Conservation (phyloP, 2,888 invertebrate species). For the Leistus spinibarbis region DNA sequence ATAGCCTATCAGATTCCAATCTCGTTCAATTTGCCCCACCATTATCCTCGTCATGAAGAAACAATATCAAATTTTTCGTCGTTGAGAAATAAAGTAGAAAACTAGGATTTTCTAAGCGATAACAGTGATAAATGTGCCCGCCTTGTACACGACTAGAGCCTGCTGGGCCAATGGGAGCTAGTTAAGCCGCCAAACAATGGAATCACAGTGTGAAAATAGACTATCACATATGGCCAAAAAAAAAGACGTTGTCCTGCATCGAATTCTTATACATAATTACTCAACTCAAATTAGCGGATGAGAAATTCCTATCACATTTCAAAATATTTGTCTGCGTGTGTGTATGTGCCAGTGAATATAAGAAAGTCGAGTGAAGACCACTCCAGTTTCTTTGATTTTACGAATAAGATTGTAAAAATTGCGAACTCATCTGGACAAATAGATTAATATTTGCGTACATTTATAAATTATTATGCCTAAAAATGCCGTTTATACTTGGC, state of each 20-base stretch:
- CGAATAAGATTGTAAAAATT: no score
- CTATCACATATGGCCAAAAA: constrained; percentile 46
- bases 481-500: no score
- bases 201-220: constrained; percentile 53
- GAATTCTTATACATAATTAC: not conserved
- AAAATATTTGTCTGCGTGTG: no score
- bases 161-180: constrained; percentile 46
- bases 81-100: constrained; percentile 33
- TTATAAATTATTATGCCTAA: no score
- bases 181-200: constrained; percentile 54
- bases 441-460: no score
- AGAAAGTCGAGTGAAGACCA: no score
- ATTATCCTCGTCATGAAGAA: not conserved
- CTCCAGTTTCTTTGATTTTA: no score
- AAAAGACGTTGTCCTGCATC: not conserved
- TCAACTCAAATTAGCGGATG: not conserved
- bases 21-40: constrained; percentile 41
- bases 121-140: constrained; percentile 47
- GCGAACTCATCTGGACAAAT: no score
- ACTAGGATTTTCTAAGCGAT: constrained; percentile 43
- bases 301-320: no score
- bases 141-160: constrained; percentile 40
- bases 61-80: constrained; percentile 25
- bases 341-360: no score
- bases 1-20: constrained; percentile 1